phyloP scores from a whole-genome alignment of 2,888 invertebrate species.

The Meteorus colon region DNA sequence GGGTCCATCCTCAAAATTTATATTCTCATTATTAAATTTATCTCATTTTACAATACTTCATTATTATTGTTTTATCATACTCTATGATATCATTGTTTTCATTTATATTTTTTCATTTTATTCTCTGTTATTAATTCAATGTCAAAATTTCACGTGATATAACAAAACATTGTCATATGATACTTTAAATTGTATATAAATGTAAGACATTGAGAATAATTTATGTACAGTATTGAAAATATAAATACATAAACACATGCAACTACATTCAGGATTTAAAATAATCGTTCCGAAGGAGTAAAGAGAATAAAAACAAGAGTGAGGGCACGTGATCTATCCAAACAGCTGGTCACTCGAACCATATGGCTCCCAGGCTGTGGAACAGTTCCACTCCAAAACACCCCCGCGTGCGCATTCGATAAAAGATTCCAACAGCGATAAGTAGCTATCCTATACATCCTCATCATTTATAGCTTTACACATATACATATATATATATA shows the following conservation, averaged over 20 bases:
- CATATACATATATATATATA: not conserved
- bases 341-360: constrained; percentile 61
- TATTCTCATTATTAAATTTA: not conserved
- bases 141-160: too few relatives aligned
- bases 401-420: constrained; percentile 58
- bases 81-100: too few relatives aligned
- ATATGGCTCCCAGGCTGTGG: constrained; percentile 63
- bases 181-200: too few relatives aligned
- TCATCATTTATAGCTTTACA: not conserved
- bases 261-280: constrained; percentile 56
- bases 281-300: constrained; percentile 52
- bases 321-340: constrained; percentile 50
- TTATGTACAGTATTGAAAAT: too few relatives aligned
- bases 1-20: constrained; percentile 13
- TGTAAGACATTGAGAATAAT: too few relatives aligned
- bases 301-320: constrained; percentile 31
- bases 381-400: constrained; percentile 49
- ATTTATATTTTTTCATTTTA: too few relatives aligned
- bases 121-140: too few relatives aligned
- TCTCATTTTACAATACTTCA: not conserved
- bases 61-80: not conserved
- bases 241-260: not conserved
- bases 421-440: constrained; percentile 54
- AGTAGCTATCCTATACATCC: constrained; percentile 25
- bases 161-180: too few relatives aligned